Evolutionary conservation across 2,888 invertebrate species (phyloP).

Genomic region (Epsilonema sp.): DNA sequence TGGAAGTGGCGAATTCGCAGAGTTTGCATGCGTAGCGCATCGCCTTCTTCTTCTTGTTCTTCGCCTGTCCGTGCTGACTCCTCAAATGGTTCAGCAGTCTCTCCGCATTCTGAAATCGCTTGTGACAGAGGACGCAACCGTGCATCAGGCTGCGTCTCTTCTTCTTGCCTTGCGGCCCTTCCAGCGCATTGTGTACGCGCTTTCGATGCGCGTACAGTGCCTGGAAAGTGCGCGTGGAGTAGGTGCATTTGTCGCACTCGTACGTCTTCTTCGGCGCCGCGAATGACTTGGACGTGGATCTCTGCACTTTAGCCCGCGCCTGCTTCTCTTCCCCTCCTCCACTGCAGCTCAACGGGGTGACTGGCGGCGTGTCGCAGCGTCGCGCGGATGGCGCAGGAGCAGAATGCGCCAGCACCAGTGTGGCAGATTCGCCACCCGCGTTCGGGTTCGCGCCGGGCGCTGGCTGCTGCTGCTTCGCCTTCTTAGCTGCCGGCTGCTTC

Average conservation of each 20-base stretch:
- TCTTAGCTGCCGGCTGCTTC: neutral
- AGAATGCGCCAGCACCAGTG: too few species aligned
- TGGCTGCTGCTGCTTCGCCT: too few species aligned
- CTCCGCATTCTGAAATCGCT: neutral
- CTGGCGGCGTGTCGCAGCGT: too few species aligned
- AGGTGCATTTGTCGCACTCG: neutral
- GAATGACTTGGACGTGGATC: neutral
- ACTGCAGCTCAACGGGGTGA: neutral
- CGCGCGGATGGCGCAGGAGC: too few species aligned
- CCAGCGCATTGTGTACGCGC: neutral
- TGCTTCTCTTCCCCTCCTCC: too few species aligned
- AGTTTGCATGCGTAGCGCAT: neutral
- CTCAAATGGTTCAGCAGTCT: slow-evolving; percentile 3
- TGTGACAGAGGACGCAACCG: neutral
- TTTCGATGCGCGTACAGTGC: neutral
- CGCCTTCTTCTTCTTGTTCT: neutral
- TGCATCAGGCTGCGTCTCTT: neutral
- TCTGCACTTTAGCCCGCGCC: too few species aligned
- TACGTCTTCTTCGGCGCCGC: neutral
- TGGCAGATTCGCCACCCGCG: too few species aligned
- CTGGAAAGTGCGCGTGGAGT: neutral
- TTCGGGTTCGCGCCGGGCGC: too few species aligned
- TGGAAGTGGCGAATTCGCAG: neutral
- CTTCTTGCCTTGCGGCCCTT: neutral
- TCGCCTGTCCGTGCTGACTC: neutral